These are phyloP conservation scores for Prionailurus viverrinus DNA, from an alignment of 2,113 vertebrate genomes.

Conservation along the genomic window DNA sequence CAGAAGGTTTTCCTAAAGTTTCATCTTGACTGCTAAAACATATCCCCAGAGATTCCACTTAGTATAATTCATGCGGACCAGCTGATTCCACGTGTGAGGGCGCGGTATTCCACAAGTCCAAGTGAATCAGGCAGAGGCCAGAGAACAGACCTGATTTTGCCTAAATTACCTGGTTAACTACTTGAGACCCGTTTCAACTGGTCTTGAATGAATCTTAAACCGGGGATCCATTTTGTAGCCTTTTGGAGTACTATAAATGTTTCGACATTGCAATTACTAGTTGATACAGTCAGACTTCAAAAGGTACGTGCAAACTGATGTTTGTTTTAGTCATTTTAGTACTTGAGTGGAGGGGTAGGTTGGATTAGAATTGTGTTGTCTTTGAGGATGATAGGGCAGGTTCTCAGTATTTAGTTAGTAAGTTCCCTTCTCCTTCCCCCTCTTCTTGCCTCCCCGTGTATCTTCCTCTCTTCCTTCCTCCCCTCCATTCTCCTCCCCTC, in stretches of 20 bases:
- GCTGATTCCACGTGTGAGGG: neutral
- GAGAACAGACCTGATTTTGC: neutral
- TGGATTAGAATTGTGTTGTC: neutral
- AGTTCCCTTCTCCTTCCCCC: neutral
- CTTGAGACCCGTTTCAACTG: neutral
- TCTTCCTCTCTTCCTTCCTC: neutral
- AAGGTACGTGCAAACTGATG: neutral
- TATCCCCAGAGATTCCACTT: neutral
- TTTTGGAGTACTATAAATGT: neutral
- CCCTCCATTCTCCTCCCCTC: neutral
- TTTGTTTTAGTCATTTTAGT: neutral
- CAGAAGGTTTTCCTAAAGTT: conserved; percentile 31
- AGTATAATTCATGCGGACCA: neutral
- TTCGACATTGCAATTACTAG: too few relatives aligned
- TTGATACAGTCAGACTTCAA: neutral
- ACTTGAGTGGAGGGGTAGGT: neutral
- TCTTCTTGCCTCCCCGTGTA: neutral
- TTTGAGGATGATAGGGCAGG: neutral
- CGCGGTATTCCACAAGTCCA: neutral
- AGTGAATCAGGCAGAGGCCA: neutral
- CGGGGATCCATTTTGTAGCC: neutral
- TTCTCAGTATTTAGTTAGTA: conserved; percentile 24
- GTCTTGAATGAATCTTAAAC: neutral
- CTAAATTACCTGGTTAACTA: neutral
- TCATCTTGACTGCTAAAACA: neutral